phyloP scores from a whole-genome alignment of 2,888 invertebrate genomes.

The Teinopalpus imperialis region DNA sequence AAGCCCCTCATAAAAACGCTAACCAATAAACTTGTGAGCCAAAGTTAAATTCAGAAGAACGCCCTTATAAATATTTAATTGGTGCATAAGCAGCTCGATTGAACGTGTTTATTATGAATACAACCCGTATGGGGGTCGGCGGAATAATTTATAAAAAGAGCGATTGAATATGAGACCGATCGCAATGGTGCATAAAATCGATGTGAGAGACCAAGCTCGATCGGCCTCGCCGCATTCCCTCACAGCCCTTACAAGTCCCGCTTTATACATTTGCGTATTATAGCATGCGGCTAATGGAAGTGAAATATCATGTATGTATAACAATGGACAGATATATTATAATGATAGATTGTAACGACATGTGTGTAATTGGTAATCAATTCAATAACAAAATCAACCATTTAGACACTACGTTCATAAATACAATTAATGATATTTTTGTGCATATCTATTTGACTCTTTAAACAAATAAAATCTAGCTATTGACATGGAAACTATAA shows the following conservation, averaged over 20 bases:
- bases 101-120: slow-evolving; percentile 65
- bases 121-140: slow-evolving; percentile 61
- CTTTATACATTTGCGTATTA: slow-evolving; percentile 27
- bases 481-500: too few relatives aligned
- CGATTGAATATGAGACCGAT: slow-evolving; percentile 54
- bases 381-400: too few relatives aligned
- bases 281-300: slow-evolving; percentile 8
- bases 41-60: slow-evolving; percentile 39
- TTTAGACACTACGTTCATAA: too few relatives aligned
- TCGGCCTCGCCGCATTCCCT: slow-evolving; percentile 42
- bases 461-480: too few relatives aligned
- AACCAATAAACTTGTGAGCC: slow-evolving; percentile 33
- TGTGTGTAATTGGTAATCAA: too few relatives aligned
- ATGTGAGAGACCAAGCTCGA: slow-evolving; percentile 44
- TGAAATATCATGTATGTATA: slow-evolving; percentile 7
- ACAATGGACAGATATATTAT: slow-evolving; percentile 1
- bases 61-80: slow-evolving; percentile 60
- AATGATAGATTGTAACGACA: background rate
- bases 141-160: slow-evolving; percentile 59
- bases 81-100: slow-evolving; percentile 59
- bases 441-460: too few relatives aligned
- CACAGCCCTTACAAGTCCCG: slow-evolving; percentile 37
- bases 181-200: slow-evolving; percentile 57
- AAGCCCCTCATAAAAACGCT: slow-evolving; percentile 32
- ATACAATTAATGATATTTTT: too few relatives aligned